A percentile compares a stretch with the other conserved stretches of the same genome.
Conservation (phyloP, 2,888 invertebrate genomes). For the Drosophila koepferae region DNA sequence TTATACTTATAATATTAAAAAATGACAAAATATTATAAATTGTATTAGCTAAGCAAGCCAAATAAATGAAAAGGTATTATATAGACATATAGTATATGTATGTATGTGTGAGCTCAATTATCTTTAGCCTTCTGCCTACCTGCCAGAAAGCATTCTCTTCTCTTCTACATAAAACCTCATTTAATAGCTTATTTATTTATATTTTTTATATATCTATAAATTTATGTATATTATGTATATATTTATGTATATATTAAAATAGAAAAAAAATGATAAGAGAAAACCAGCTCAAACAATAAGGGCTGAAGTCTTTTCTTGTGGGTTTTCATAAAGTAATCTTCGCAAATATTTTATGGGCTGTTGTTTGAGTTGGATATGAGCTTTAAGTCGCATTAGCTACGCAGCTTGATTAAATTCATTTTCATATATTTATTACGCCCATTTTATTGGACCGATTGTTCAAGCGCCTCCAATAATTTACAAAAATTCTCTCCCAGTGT, state of each 20-base stretch:
- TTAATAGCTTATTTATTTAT: background rate
- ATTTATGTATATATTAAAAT: too few relatives aligned
- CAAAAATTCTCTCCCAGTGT: background rate
- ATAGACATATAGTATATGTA: background rate
- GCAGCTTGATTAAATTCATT: background rate
- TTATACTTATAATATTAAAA: too few relatives aligned
- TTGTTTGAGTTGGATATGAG: background rate
- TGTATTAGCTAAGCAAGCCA: too few relatives aligned
- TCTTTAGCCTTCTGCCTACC: background rate
- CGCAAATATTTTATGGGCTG: background rate
- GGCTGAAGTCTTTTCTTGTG: background rate
- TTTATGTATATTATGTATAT: background rate
- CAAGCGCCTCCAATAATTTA: conserved; percentile 24
- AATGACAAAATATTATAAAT: too few relatives aligned
- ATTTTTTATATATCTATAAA: background rate
- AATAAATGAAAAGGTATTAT: too few relatives aligned
- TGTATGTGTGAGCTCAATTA: too few relatives aligned
- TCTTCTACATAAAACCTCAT: background rate
- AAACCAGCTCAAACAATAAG: background rate
- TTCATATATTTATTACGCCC: background rate
- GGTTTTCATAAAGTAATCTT: background rate
- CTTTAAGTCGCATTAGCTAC: background rate
- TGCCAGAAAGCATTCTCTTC: background rate
- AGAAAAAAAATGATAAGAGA: too few relatives aligned
- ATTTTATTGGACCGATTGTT: background rate